Evolutionary conservation across 2,113 vertebrate genomes (phyloP), one percentile per base, ranked within the genome.

Genomic region (Cranoglanis bouderius): DNA sequence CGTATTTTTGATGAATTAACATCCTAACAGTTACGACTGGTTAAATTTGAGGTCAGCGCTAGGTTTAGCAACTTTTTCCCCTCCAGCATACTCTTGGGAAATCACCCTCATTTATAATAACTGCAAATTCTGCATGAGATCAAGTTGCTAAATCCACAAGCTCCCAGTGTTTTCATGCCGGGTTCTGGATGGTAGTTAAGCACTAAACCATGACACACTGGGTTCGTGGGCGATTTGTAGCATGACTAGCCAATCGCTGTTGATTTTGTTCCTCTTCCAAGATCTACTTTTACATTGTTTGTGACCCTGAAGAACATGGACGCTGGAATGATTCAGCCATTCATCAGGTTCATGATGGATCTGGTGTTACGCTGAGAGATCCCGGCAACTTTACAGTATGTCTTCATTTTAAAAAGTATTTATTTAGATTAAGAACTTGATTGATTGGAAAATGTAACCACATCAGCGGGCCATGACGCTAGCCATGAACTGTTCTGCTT

Each of bases 191-290:
- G 49, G 14, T n/a, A 43, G 82, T 86, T 82, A 53, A 83, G 19
- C 0, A 40, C 57, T 80, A 88, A 90, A 89, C 92, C 82, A 74
- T 63, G 85, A 88, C 84, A 83, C 75, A 77, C 55, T 89, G 70
- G 55, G 63, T 63, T 85, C 2, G 85, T 89, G 90, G 65, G 12
- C 26, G 46, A 32, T 80, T 51, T 49, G 12, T 29, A 46, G 35
- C 70, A 0, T 74, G 70, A 74, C 35, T 74, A 43, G 21, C 78
- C 78, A n/a, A 49, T 78, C 46, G 6, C 5, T 14, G 80, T 55
- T 38, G 3, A 82, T 82, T 24, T 55, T 61, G 53, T 40, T 59
- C 21, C 35, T 24, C 2, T 61, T 82, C 55, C 81, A 82, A 26
- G 12, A 82, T 61, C 53, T 26, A 16, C 35, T 61, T 21, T 35